Percentiles rank a stretch among this genome's conserved stretches.
These are phyloP conservation scores for Ctena decussata DNA, from an alignment of 2,888 invertebrate genomes.

Conservation along the genomic window DNA sequence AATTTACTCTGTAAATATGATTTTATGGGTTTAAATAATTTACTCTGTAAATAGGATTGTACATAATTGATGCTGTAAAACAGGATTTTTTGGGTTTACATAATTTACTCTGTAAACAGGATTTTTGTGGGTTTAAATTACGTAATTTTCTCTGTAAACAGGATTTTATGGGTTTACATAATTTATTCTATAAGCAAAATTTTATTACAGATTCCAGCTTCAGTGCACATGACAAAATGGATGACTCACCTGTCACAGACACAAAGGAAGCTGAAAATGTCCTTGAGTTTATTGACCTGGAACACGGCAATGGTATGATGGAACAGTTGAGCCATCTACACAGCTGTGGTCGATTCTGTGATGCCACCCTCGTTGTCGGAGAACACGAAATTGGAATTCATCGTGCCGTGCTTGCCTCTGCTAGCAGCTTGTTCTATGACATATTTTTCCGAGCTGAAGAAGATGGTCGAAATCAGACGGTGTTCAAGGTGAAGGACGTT, in stretches of 20 bases:
- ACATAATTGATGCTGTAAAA: too few relatives aligned
- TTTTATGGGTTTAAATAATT: too few relatives aligned
- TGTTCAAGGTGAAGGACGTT: slow-evolving; percentile 90
- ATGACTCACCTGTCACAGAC: not conserved
- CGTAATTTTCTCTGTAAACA: too few relatives aligned
- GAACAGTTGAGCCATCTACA: slow-evolving; percentile 91
- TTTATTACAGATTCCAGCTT: too few relatives aligned
- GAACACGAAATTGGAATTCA: slow-evolving; percentile 92
- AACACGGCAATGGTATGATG: not conserved
- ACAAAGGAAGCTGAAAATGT: not conserved
- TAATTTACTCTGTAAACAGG: too few relatives aligned
- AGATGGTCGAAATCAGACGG: slow-evolving; percentile 84
- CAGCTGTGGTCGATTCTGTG: slow-evolving; percentile 95
- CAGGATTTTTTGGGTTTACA: too few relatives aligned
- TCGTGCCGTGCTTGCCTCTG: slow-evolving; percentile 93
- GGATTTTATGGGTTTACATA: too few relatives aligned
- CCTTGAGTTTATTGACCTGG: not conserved
- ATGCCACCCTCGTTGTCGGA: slow-evolving; percentile 93
- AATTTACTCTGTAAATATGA: too few relatives aligned
- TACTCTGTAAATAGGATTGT: too few relatives aligned
- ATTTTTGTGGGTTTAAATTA: too few relatives aligned
- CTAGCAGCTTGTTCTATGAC: slow-evolving; percentile 93
- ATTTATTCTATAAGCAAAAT: too few relatives aligned
- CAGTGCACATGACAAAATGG: not conserved
- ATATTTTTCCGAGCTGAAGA: slow-evolving; percentile 89